Evolutionary conservation across 1,140 invertebrate species (phyloP).

Genomic region (Hylyphantes graminicola): DNA sequence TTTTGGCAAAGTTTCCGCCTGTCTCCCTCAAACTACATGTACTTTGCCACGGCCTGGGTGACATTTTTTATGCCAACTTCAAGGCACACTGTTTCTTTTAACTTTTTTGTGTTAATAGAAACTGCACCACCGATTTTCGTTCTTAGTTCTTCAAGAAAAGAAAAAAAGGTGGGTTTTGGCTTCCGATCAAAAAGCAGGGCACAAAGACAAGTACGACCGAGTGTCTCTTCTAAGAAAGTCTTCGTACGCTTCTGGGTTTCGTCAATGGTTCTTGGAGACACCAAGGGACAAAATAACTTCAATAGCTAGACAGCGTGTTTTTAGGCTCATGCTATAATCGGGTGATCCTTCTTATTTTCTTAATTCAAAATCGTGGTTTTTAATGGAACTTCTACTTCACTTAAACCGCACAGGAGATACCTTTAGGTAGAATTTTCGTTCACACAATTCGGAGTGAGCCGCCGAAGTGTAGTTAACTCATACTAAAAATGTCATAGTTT

Average conservation of each 20-base stretch:
- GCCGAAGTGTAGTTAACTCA: no score
- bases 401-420: no score
- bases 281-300: neutral
- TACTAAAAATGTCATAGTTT: no score
- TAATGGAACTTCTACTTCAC: no score
- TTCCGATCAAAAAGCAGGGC: neutral
- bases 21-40: conserved; percentile 6
- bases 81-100: neutral
- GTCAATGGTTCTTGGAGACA: conserved; percentile 15
- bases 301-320: conserved; percentile 3
- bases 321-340: no score
- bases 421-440: no score
- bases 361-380: no score
- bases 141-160: neutral
- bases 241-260: conserved; percentile 13
- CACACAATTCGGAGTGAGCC: no score
- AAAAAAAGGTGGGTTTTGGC: conserved; percentile 2
- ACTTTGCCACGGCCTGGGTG: conserved; percentile 10
- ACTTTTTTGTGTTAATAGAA: no score
- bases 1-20: conserved; percentile 1
- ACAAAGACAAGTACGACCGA: neutral
- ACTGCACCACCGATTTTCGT: no score
- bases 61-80: no score
- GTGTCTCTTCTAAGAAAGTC: conserved; percentile 5
- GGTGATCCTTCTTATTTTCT: no score